Evolutionary conservation across 23 tunicate genomes (phyloP).

Genomic region (Diplosoma virens): DNA sequence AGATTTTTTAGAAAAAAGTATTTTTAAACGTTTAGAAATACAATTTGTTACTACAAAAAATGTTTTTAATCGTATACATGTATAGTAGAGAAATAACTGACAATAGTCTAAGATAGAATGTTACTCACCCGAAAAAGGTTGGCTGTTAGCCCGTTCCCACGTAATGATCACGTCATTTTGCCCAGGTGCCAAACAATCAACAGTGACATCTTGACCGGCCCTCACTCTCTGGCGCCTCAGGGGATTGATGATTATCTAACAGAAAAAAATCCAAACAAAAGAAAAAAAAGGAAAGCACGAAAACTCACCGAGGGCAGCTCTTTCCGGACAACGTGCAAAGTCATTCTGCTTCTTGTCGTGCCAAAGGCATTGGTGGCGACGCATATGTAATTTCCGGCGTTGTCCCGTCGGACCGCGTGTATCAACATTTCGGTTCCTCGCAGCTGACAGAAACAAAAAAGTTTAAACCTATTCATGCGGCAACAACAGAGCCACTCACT

Average conservation of each 20-base stretch:
- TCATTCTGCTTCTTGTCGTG: constrained; percentile 64
- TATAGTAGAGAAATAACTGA: too few relatives aligned
- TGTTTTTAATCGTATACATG: too few relatives aligned
- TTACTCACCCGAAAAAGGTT: constrained; percentile 50
- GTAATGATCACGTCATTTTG: constrained; percentile 60
- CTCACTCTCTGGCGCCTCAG: constrained; percentile 27
- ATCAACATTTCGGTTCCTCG: constrained; percentile 42
- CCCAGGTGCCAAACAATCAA: constrained; percentile 41
- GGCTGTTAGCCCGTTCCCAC: constrained; percentile 54
- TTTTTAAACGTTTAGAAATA: too few relatives aligned
- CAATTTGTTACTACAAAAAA: too few relatives aligned
- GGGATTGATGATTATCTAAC: constrained; percentile 54
- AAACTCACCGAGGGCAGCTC: constrained; percentile 59
- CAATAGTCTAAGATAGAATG: too few relatives aligned
- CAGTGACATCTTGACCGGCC: constrained; percentile 38
- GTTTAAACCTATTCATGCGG: not conserved
- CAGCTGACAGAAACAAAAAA: constrained; percentile 30
- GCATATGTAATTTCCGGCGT: constrained; percentile 74
- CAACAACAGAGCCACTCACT: constrained; percentile 26
- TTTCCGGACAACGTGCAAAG: constrained; percentile 51
- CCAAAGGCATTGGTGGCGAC: constrained; percentile 75
- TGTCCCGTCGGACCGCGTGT: constrained; percentile 31
- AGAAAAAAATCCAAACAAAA: not conserved
- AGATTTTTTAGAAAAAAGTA: too few relatives aligned
- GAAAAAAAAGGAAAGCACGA: not conserved